A percentile compares a stretch with the other conserved stretches of the same genome.
These are phyloP conservation scores for Stegostoma tigrinum DNA, from an alignment of 2,113 vertebrate genomes.

Conservation along the genomic window DNA sequence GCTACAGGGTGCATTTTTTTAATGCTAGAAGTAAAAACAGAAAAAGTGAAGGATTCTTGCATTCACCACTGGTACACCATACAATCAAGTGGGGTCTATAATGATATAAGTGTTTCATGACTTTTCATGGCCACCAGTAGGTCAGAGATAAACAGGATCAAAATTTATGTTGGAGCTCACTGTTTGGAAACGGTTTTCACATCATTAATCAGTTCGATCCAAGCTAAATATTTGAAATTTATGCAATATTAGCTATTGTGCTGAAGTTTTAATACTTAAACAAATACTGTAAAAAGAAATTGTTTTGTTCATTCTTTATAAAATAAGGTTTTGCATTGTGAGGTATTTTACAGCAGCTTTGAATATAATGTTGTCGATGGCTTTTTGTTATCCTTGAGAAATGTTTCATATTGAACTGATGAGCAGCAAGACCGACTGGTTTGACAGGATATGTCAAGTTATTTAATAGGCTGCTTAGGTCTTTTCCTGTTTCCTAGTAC, in stretches of 20 bases:
- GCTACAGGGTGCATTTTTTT: neutral
- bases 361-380: neutral
- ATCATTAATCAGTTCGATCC: neutral
- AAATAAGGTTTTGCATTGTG: neutral
- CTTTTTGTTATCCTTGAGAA: neutral
- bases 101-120: neutral
- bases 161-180: neutral
- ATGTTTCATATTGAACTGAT: neutral
- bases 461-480: neutral
- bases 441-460: slow-evolving; percentile 18
- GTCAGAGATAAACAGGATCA: neutral
- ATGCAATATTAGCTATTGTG: neutral
- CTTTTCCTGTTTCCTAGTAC: neutral
- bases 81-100: neutral
- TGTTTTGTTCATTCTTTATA: neutral
- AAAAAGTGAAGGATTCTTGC: neutral
- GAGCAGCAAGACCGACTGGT: neutral
- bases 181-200: neutral
- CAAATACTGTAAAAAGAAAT: neutral
- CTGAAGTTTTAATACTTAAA: neutral
- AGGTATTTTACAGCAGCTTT: neutral
- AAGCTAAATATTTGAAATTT: neutral
- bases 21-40: neutral
- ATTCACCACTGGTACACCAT: neutral
- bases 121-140: neutral